These are phyloP conservation scores for Tragopan temminckii DNA, from an alignment of 2,797 vertebrate species.

Conservation along the genomic window DNA sequence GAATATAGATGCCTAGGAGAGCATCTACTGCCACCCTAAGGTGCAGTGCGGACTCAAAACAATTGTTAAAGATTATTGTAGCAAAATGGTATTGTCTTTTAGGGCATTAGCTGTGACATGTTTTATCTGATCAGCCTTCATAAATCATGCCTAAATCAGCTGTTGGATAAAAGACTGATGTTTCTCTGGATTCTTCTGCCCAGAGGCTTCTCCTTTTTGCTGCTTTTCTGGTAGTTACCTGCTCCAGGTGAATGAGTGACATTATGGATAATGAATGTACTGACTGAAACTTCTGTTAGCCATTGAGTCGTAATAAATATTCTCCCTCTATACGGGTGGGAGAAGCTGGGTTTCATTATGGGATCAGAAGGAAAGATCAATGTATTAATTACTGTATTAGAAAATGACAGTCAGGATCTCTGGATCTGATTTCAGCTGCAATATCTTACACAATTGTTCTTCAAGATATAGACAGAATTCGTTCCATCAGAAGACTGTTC, in stretches of 20 bases:
- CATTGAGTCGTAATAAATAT: conserved; percentile 28
- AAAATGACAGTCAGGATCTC: conserved; percentile 28
- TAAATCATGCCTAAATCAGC: not conserved
- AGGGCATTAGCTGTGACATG: not conserved
- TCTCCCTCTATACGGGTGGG: not conserved
- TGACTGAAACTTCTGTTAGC: conserved; percentile 7
- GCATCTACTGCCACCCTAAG: not conserved
- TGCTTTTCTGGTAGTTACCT: not conserved
- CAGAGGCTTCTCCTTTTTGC: not conserved
- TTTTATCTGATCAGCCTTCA: not conserved
- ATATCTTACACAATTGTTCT: not conserved
- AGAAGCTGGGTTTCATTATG: conserved; percentile 32
- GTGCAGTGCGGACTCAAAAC: not conserved
- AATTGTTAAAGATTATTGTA: not conserved
- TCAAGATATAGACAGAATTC: not conserved
- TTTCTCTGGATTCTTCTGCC: not conserved
- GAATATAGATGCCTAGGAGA: not conserved
- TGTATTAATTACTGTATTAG: conserved; percentile 28
- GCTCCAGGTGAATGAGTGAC: conserved; percentile 3
- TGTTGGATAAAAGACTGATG: not conserved
- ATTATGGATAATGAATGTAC: conserved; percentile 27
- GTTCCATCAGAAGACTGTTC: not conserved
- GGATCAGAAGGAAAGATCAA: conserved; percentile 31
- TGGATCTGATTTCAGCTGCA: conserved; percentile 15
- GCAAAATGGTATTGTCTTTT: not conserved